Evolutionary conservation across 1,140 invertebrate genomes (phyloP).

Genomic region (Bombyx mandarina): DNA sequence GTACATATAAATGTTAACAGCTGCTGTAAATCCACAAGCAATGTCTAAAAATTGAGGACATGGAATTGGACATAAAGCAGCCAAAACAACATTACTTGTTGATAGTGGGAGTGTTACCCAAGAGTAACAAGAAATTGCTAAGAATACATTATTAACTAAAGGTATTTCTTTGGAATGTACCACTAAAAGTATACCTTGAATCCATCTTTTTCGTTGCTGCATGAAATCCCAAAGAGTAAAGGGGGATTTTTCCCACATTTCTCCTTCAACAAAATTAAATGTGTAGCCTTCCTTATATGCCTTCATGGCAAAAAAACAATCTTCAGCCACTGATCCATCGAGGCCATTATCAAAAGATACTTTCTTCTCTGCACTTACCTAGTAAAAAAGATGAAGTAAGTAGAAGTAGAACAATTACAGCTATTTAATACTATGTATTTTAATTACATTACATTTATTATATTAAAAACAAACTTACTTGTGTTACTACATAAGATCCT

Average conservation of each 20-base stretch:
- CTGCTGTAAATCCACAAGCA: constrained; percentile 90
- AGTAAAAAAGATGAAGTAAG: constrained; percentile 20
- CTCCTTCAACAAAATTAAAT: constrained; percentile 95
- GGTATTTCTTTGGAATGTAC: constrained; percentile 92
- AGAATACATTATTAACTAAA: constrained; percentile 83
- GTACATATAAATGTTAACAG: constrained; percentile 96
- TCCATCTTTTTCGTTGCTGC: constrained; percentile 96
- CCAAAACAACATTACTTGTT: constrained; percentile 89
- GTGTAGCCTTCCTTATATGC: constrained; percentile 88
- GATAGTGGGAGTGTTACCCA: constrained; percentile 96
- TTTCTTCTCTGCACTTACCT: constrained; percentile 89
- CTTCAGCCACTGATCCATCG: constrained; percentile 97
- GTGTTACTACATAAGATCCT: constrained; percentile 94
- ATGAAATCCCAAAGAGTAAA: constrained; percentile 96
- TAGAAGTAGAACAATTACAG: background rate
- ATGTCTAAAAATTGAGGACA: constrained; percentile 88
- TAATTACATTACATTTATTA: too few relatives aligned
- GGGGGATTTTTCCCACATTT: constrained; percentile 98
- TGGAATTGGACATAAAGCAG: constrained; percentile 88
- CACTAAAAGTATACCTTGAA: constrained; percentile 95
- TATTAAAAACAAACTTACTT: constrained; percentile 72
- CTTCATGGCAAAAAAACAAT: constrained; percentile 96
- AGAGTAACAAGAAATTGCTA: constrained; percentile 93
- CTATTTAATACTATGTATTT: background rate
- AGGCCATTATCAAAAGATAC: constrained; percentile 96